phyloP scores from a whole-genome alignment of 1,140 invertebrate genomes.

The Penaeus vannamei region DNA sequence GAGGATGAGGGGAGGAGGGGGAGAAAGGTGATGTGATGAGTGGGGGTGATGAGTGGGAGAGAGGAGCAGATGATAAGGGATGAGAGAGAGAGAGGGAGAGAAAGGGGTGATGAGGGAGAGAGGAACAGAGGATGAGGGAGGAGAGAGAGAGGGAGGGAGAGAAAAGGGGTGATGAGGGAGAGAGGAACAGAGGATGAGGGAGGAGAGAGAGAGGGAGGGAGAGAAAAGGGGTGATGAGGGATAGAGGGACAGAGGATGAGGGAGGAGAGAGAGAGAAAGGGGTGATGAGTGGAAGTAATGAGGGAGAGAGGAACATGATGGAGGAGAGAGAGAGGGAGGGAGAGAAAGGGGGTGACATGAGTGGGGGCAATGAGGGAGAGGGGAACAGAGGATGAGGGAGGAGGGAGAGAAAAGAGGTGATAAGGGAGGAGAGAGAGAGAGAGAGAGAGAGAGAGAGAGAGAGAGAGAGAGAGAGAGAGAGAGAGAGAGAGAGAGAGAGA shows the following conservation, averaged over 20 bases:
- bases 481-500: background rate
- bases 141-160: background rate
- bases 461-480: too few species aligned
- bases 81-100: too few species aligned
- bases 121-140: background rate
- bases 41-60: background rate
- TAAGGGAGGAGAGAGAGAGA: background rate
- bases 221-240: background rate
- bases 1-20: background rate
- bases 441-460: too few species aligned
- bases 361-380: too few species aligned
- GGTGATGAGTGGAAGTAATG: too few species aligned
- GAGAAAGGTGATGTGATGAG: background rate
- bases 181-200: background rate
- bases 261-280: background rate
- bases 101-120: background rate
- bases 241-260: too few species aligned
- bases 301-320: background rate
- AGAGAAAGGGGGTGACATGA: background rate
- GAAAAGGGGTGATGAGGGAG: background rate
- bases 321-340: background rate
- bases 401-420: too few species aligned
- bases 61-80: too few species aligned
- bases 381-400: too few species aligned
- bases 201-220: background rate